Evolutionary conservation across 2,888 invertebrate species (phyloP), one percentile per base, ranked within the genome.

Genomic region (Dolichopus griseipennis): DNA sequence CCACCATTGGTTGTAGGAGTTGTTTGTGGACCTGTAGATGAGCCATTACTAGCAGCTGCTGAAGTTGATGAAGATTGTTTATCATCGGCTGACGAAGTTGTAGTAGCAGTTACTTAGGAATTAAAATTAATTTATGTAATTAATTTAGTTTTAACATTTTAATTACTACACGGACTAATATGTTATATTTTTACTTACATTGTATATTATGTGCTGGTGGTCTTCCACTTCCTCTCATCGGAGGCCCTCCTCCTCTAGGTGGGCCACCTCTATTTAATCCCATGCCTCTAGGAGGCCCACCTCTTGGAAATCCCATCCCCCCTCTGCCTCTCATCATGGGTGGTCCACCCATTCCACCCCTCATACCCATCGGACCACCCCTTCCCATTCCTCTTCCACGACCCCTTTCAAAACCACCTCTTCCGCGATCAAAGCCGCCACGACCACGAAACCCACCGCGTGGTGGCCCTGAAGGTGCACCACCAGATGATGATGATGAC

Each of bases 311-410:
- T 0, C 72, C 79, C 77, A 80, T 79, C 22, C 78, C 78, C 6
- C 78, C 73, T 1, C 76, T 74, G 1, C 77, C 76, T 1, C 75
- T 73, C 76, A 78, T 76, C 75, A 77, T 76, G 18, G 77, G 77
- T 1, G 78, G 78, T 4, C 76, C 75, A 12, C 78, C 78, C 75
- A 79, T 78, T 2, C 78, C 78, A 27, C 79, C 79, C 22, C 76
- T 75, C 73, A 78, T 75, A 8, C 79, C 78, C 77, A 79, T 77
- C 64, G 75, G 80, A 68, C 80, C 80, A n/a, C 81, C 81, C 20
- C 80, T 77, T 64, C 80, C 79, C 76, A 80, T 78, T 41, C 81
- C 81, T 64, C 81, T 75, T 21, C 81, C 80, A 66, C 81, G 77
- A 27, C 79, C 80, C 18, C 80, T 78, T 65, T 81, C 81, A 65